These are phyloP conservation scores for Sphecodes monilicornis DNA, from an alignment of 2,888 invertebrate genomes.

Conservation along the genomic window DNA sequence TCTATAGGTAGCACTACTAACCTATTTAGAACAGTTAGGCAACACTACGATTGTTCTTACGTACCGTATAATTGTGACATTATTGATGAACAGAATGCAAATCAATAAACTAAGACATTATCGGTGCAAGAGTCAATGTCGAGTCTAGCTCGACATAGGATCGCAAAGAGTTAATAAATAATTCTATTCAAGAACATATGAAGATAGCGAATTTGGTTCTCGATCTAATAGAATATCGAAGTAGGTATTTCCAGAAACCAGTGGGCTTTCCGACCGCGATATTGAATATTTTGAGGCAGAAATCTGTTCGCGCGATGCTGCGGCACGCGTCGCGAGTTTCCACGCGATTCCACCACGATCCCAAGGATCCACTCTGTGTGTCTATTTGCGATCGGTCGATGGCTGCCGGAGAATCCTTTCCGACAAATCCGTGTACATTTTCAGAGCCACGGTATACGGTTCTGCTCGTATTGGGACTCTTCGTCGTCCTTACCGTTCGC, in stretches of 20 bases:
- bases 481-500: not conserved
- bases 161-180: not conserved
- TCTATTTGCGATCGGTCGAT: not conserved
- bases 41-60: too few relatives aligned
- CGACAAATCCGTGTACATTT: constrained; percentile 6
- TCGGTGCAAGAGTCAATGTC: too few relatives aligned
- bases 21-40: too few relatives aligned
- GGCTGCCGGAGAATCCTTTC: not conserved
- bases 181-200: too few relatives aligned
- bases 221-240: not conserved
- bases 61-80: too few relatives aligned
- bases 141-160: too few relatives aligned
- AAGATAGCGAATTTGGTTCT: not conserved
- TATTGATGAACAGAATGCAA: too few relatives aligned
- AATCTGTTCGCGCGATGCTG: not conserved
- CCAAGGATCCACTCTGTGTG: not conserved
- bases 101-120: too few relatives aligned
- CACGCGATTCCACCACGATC: not conserved
- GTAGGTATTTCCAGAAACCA: not conserved
- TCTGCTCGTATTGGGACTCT: not conserved
- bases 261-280: not conserved
- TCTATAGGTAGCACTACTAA: too few relatives aligned
- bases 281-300: not conserved
- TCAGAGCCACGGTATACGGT: not conserved
- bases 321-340: not conserved